Base-by-base conservation (phyloP, 2,888 invertebrate species). In the Geotrupes spiniger region DNA sequence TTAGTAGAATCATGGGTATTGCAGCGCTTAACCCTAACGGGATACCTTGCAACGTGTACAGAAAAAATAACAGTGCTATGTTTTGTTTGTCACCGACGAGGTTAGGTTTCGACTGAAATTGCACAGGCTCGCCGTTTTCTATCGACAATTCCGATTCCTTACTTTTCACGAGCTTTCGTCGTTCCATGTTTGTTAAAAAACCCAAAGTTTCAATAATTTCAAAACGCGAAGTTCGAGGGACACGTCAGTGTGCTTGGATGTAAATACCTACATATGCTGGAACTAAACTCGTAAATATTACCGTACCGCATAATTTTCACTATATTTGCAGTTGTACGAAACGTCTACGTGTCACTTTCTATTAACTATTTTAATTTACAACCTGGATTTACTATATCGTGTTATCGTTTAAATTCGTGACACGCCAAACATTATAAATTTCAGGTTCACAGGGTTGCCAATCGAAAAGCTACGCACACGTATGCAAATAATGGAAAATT, bases 1-100 rank as follows among this genome's bases (percentile, higher is more conserved):
- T 92, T 69, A 94, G 93, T 46, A 99, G 77, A 43, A 99, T 80
- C 89, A 98, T 92, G 0, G 99, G 98, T 59, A 99, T 87, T 17
- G 96, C 93, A 12, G 91, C 88, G 31, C 92, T 92, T 17, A 99
- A 75, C 1, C 99, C 99, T 2, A 99, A 75, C 0, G 99, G 99
- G 69, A 92, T 89, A 4, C 98, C 98, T 80, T 95, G 93, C 14
- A 98, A 78, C 31, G 98, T 81, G 69, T 99, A 99, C 2, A 99
- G 78, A 70, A 97, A 92, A 56, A 96, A 80, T 38, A 99, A 77
- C 49, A 98, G 80, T 9, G 86, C 82, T 58, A 97, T 91, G 68
- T 92, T 96, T 42, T 79, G 70, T 62, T 82, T 80, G 72, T 92
- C 92, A 9, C 90, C 90, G 62, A 80, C 80, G 51, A 85, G 60